Base-by-base conservation (phyloP, 2,113 vertebrate genomes). In the Cavia aperea region DNA sequence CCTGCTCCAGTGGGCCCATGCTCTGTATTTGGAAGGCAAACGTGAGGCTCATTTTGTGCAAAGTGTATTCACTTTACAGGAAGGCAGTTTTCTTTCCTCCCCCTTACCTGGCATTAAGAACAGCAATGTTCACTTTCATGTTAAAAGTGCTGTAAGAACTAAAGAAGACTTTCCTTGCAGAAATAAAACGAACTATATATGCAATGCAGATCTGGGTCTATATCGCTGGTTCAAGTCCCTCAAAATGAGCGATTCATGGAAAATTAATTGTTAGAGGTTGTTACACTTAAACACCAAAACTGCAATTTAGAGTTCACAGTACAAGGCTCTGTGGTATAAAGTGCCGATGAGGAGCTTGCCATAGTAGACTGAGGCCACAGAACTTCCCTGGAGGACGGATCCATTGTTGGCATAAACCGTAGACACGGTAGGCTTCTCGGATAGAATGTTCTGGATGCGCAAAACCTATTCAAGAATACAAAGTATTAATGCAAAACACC, bases 311-410 rank as follows among this genome's bases (percentile, higher is more conserved):
- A 99, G 97, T 87, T 99, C 96, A 97, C 99, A 99, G 58, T 96
- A 97, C 49, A 99, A 94, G 15, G 98, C 98, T 97, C 98, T 99
- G 88, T 99, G 99, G 96, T 97, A 99, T 75, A 99, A 95, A 0
- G 98, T 98, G 81, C 99, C 99, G 9, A 99, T 98, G 29, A 99
- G 98, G 65, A 99, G 95, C 77, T 98, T 98, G 49, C 97, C 97
- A 14, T 97, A 79, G 2, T 98, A 98, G 1, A 97, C 1, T 0
- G 98, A 83, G 0, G 99, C 99, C 75, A 98, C 98, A 0, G 99
- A 98, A 51, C 98, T 98, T 4, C 97, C 98, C 36, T 98, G 97
- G 86, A 99, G 97, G 94, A 99, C 97, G 0, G 98, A 97, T 19
- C 99, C 99, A 0, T 99, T 95, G 92, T 99, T 98, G 0, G 97